phyloP scores from a whole-genome alignment of 2,888 invertebrate species.

The Apotomis betuletana region DNA sequence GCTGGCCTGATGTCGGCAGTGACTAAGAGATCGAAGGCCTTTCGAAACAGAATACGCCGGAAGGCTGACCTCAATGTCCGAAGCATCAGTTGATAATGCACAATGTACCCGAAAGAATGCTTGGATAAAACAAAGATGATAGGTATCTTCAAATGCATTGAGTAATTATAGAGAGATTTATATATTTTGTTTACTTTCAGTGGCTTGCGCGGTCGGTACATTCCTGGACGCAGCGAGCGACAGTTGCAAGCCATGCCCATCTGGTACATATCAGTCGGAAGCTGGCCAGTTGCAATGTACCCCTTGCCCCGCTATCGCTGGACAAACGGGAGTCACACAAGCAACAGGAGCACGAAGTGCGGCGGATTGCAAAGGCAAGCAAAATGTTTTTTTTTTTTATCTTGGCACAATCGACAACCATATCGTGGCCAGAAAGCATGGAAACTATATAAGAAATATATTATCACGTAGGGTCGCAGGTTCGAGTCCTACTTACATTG shows the following conservation, averaged over 20 bases:
- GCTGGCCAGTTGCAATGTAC: constrained; percentile 94
- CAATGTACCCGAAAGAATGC: too few relatives aligned
- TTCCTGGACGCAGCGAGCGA: constrained; percentile 90
- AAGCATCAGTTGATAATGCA: too few relatives aligned
- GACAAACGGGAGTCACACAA: constrained; percentile 94
- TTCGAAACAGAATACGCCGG: too few relatives aligned
- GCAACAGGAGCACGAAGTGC: constrained; percentile 94
- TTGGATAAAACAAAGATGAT: too few relatives aligned
- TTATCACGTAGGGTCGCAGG: too few relatives aligned
- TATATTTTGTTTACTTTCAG: constrained; percentile 66
- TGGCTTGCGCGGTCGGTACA: constrained; percentile 96
- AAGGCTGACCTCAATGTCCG: too few relatives aligned
- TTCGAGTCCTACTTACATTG: too few relatives aligned
- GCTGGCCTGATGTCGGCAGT: too few relatives aligned
- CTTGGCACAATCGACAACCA: background rate
- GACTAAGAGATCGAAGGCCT: too few relatives aligned
- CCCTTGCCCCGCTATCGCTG: constrained; percentile 94
- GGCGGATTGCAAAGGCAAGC: constrained; percentile 91
- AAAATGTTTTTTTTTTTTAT: background rate
- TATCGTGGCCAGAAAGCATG: too few relatives aligned
- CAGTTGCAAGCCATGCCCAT: constrained; percentile 91
- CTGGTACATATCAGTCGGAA: constrained; percentile 97
- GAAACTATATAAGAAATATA: too few relatives aligned
- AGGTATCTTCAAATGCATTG: background rate
- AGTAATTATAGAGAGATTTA: constrained; percentile 14